Evolutionary conservation across 2,888 invertebrate species (phyloP).

Genomic region (Dexiosoma caninum): DNA sequence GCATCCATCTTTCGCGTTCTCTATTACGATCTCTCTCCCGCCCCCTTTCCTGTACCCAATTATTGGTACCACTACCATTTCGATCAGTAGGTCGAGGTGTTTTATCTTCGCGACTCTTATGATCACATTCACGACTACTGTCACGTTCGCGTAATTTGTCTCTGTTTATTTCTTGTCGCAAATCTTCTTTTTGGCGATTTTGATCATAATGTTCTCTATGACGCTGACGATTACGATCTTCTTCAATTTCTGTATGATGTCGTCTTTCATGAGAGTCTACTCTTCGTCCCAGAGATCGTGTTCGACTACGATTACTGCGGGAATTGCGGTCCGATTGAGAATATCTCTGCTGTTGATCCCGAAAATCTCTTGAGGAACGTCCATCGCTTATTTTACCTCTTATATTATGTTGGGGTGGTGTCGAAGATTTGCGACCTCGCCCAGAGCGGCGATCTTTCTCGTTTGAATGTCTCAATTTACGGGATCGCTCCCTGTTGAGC

Average conservation of each 20-base stretch:
- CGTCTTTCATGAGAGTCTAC: slow-evolving; percentile 44
- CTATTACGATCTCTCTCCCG: slow-evolving; percentile 76
- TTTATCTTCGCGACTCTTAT: slow-evolving; percentile 70
- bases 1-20: slow-evolving; percentile 71
- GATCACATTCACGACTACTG: slow-evolving; percentile 75
- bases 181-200: slow-evolving; percentile 76
- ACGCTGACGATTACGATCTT: slow-evolving; percentile 63
- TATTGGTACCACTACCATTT: slow-evolving; percentile 71
- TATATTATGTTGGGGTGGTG: slow-evolving; percentile 21
- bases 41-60: slow-evolving; percentile 74
- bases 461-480: slow-evolving; percentile 42
- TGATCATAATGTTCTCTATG: slow-evolving; percentile 78
- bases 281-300: slow-evolving; percentile 64
- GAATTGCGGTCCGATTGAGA: slow-evolving; percentile 38
- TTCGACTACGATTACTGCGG: slow-evolving; percentile 58
- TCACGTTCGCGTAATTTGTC: slow-evolving; percentile 78
- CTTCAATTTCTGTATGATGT: slow-evolving; percentile 61
- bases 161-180: slow-evolving; percentile 78
- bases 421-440: slow-evolving; percentile 32
- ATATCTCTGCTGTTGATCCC: slow-evolving; percentile 49
- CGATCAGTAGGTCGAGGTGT: slow-evolving; percentile 65
- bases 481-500: slow-evolving; percentile 61
- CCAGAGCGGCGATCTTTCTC: slow-evolving; percentile 51
- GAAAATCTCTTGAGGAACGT: slow-evolving; percentile 14
- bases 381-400: slow-evolving; percentile 47